phyloP scores from a whole-genome alignment of 2,888 invertebrate genomes.

The Euplagia quadripunctaria region DNA sequence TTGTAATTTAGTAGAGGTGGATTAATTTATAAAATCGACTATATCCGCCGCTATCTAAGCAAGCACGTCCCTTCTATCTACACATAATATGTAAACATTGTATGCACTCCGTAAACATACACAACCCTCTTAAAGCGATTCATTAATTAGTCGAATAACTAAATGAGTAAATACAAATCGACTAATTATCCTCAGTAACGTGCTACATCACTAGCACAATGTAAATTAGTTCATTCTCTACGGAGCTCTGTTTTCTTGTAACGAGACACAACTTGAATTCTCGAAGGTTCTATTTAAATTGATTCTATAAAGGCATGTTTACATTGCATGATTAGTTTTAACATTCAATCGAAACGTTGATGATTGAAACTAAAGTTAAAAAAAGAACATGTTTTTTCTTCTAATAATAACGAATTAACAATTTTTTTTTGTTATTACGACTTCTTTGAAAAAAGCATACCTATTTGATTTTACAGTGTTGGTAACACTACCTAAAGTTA shows the following conservation, averaged over 20 bases:
- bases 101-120: background rate
- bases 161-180: constrained; percentile 30
- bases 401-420: too few relatives aligned
- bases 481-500: too few relatives aligned
- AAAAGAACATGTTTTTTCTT: background rate
- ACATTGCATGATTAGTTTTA: background rate
- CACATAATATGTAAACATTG: background rate
- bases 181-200: constrained; percentile 29
- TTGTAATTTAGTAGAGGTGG: too few relatives aligned
- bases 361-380: too few relatives aligned
- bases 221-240: constrained; percentile 40
- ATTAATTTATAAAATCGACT: background rate
- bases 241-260: constrained; percentile 38
- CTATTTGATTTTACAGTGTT: too few relatives aligned
- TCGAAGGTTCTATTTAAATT: constrained; percentile 38
- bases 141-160: constrained; percentile 24
- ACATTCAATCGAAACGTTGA: background rate
- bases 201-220: constrained; percentile 33
- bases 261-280: constrained; percentile 29
- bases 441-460: too few relatives aligned
- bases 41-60: background rate
- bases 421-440: too few relatives aligned
- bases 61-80: background rate
- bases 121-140: constrained; percentile 18
- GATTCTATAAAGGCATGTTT: constrained; percentile 25